Percentiles rank a stretch among this genome's conserved stretches.
Evolutionary conservation across 2,888 invertebrate species (phyloP).

Genomic region (Deilephila elpenor): DNA sequence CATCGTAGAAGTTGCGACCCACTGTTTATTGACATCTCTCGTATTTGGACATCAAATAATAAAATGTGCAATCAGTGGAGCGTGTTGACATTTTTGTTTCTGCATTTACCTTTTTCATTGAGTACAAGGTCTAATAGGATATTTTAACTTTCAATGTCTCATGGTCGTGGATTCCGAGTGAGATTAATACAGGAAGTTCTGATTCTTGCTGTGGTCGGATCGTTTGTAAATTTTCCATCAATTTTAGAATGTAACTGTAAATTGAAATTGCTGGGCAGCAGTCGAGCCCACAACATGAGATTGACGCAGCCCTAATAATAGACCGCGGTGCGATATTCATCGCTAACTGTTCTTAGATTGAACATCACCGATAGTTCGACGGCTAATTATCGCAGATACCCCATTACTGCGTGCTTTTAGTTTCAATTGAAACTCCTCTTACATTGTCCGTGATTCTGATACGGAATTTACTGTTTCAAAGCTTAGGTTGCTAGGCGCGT

Average conservation of each 20-base stretch:
- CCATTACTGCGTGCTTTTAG: constrained; percentile 47
- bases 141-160: constrained; percentile 27
- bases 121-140: constrained; percentile 30
- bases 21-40: constrained; percentile 36
- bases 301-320: constrained; percentile 71
- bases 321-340: constrained; percentile 69
- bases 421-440: constrained; percentile 55
- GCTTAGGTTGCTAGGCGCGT: neutral
- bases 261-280: constrained; percentile 54
- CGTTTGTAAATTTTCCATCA: constrained; percentile 32
- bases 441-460: constrained; percentile 38
- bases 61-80: constrained; percentile 39
- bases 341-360: constrained; percentile 76
- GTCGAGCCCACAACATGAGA: constrained; percentile 47
- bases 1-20: constrained; percentile 32
- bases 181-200: constrained; percentile 28
- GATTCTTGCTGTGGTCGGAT: constrained; percentile 21
- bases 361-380: constrained; percentile 59
- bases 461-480: constrained; percentile 38
- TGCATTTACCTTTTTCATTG: constrained; percentile 39
- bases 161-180: constrained; percentile 2
- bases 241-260: constrained; percentile 61
- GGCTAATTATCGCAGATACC: constrained; percentile 65
- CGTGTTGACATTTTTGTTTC: constrained; percentile 47
- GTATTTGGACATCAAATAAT: constrained; percentile 45